phyloP scores from a whole-genome alignment of 35 echinoderm and acorn worm genomes.

The Apostichopus californicus region DNA sequence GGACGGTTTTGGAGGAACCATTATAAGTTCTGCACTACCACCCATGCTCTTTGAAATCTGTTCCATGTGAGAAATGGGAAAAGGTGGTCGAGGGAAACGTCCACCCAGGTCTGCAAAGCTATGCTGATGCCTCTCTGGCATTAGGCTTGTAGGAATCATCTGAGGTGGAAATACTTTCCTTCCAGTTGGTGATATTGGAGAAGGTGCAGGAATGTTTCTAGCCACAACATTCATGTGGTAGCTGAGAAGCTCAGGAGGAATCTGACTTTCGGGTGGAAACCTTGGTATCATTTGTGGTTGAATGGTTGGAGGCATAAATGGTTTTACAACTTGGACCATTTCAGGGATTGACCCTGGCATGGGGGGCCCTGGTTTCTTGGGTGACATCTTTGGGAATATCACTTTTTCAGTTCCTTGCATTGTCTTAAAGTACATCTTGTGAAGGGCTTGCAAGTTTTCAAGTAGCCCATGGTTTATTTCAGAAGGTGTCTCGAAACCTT shows the following conservation, averaged over 20 bases:
- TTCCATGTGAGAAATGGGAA: not conserved
- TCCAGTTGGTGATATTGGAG: constrained; percentile 6
- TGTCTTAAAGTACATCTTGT: constrained; percentile 61
- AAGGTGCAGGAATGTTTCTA: constrained; percentile 14
- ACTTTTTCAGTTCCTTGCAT: constrained; percentile 50
- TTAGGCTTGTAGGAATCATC: constrained; percentile 1
- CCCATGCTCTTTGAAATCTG: constrained; percentile 3
- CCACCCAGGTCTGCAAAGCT: constrained; percentile 4
- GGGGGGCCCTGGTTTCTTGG: not conserved
- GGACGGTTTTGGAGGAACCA: constrained; percentile 22
- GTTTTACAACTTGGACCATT: constrained; percentile 38
- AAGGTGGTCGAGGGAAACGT: constrained; percentile 11
- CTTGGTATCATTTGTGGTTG: constrained; percentile 43
- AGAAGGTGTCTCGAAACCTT: not conserved
- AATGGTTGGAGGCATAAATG: constrained; percentile 39
- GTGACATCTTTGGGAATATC: constrained; percentile 38
- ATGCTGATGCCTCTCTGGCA: not conserved
- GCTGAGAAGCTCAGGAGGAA: constrained; percentile 41
- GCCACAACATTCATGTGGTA: constrained; percentile 35
- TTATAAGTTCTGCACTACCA: not conserved
- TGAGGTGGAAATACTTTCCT: not conserved
- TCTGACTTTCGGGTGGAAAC: constrained; percentile 37
- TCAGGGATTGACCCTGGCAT: not conserved
- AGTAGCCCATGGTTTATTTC: constrained; percentile 32
- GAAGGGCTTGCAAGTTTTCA: constrained; percentile 55